These are phyloP conservation scores for Champsocephalus gunnari DNA, from an alignment of 2,797 vertebrate species.

Conservation along the genomic window DNA sequence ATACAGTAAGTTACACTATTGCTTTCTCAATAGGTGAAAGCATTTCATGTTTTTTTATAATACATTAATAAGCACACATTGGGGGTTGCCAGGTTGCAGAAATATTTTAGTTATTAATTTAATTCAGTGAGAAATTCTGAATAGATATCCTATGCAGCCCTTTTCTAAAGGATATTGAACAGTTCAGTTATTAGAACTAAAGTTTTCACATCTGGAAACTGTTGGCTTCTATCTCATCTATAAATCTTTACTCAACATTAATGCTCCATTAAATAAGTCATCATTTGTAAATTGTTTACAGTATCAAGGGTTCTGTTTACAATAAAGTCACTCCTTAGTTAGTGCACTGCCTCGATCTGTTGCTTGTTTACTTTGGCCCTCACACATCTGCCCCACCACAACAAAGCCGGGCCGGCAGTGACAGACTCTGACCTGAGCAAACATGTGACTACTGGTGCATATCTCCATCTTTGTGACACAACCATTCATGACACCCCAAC, in stretches of 20 bases:
- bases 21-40: background rate
- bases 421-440: slow-evolving; percentile 46
- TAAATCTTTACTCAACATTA: background rate
- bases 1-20: background rate
- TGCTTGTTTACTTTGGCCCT: slow-evolving; percentile 20
- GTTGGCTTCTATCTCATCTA: background rate
- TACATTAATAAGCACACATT: background rate
- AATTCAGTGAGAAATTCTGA: background rate
- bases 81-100: background rate
- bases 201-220: background rate
- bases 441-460: slow-evolving; percentile 55
- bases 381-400: slow-evolving; percentile 27
- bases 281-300: background rate
- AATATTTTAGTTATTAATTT: background rate
- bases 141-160: background rate
- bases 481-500: slow-evolving; percentile 62
- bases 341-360: slow-evolving; percentile 2
- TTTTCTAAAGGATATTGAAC: background rate
- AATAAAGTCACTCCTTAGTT: background rate
- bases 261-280: slow-evolving; percentile 6
- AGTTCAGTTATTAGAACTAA: background rate
- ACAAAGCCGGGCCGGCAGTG: slow-evolving; percentile 30
- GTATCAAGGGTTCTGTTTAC: background rate
- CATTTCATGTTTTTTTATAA: too few species aligned
- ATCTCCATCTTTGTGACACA: slow-evolving; percentile 63